Evolutionary conservation across 1,140 invertebrate genomes (phyloP), one percentile per base, ranked within the genome.

Genomic region (Palaemon carinicauda): DNA sequence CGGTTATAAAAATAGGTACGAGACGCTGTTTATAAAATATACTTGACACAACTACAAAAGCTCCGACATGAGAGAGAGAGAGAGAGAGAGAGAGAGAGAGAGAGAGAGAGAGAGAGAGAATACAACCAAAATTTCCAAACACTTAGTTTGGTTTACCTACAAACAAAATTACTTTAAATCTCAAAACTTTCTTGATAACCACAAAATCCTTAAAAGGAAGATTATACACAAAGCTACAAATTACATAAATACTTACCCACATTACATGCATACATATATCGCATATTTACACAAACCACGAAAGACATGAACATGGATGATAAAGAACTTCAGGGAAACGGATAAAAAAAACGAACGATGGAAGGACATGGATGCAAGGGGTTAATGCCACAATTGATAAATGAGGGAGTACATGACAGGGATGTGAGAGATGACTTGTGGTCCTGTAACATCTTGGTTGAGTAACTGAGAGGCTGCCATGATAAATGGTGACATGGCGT

Each of bases 361-460:
- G 51, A 31, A 50, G 41, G 24, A 1, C 21, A 27, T 52, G 75
- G 52, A 50, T 53, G 52, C 51, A 79, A 9, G 52, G 51, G 52
- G 75, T 29, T 27, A 79, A 51, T n/a, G 75, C 50, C 24, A 79
- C 50, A 54, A 79, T 52, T 53, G 75, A 54, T 21, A 54, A 79
- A 79, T 52, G 52, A 54, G 41, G 52, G 50, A 53, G 21, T 79
- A 54, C 50, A 54, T 53, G 52, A 52, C 50, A 54, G 27, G 75
- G 52, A 21, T 27, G 75, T 53, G 52, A 79, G 75, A 54, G 75
- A 79, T 53, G 75, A 79, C 24, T 24, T 29, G 65, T 69, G 65
- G 65, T 27, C 24, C 24, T n/a, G 75, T 52, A 79, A 79, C 50
- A 79, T 52, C 50, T 52, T 53, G 52, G 21, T 21, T 79, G 50